These are phyloP conservation scores for Papilio gigon DNA, from an alignment of 2,888 invertebrate species.

Conservation along the genomic window DNA sequence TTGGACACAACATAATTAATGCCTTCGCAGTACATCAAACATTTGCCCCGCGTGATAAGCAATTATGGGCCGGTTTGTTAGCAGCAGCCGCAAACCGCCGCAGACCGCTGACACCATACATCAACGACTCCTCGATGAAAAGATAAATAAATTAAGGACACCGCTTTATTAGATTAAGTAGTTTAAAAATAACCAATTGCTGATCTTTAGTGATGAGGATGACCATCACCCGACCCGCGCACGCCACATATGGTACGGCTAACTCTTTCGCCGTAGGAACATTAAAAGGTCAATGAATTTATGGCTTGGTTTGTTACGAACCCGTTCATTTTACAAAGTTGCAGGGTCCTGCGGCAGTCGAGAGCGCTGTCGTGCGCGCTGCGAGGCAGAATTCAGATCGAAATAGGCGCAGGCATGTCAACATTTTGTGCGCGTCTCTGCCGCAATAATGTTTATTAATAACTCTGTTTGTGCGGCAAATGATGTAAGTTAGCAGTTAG, in stretches of 20 bases:
- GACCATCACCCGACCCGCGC: background rate
- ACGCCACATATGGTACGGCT: too few relatives aligned
- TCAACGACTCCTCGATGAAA: background rate
- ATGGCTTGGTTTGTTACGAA: too few relatives aligned
- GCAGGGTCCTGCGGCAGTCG: too few relatives aligned
- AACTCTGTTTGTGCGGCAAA: slow-evolving; percentile 16
- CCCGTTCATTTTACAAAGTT: too few relatives aligned
- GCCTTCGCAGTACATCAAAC: slow-evolving; percentile 9
- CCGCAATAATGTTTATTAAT: background rate
- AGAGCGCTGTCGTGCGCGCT: too few relatives aligned
- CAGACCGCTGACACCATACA: background rate
- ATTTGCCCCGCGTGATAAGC: slow-evolving; percentile 39
- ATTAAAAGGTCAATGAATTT: too few relatives aligned
- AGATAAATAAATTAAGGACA: background rate
- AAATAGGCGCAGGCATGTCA: too few relatives aligned
- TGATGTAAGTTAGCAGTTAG: background rate
- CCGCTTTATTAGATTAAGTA: background rate
- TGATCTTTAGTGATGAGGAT: background rate
- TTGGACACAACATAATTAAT: background rate
- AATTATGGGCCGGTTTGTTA: slow-evolving; percentile 49
- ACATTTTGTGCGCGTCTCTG: background rate
- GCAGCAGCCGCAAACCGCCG: slow-evolving; percentile 44
- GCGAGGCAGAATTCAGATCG: too few relatives aligned
- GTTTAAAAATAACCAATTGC: background rate
- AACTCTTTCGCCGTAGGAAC: too few relatives aligned